phyloP scores from a whole-genome alignment of 2,113 vertebrate species.

The Nothocercus nigrocapillus region DNA sequence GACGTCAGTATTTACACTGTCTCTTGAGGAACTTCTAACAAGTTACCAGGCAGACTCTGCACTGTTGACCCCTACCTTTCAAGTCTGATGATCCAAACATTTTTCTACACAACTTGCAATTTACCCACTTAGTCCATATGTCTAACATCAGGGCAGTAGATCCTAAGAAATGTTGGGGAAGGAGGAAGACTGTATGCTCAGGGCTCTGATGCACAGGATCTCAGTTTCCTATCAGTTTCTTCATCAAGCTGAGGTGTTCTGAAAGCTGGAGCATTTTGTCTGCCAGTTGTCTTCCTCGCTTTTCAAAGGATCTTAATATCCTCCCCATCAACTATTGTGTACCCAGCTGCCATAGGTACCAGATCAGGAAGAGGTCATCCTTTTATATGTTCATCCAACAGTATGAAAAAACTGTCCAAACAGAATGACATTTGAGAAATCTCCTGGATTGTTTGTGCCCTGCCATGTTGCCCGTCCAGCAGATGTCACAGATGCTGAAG shows the following conservation, averaged over 20 bases:
- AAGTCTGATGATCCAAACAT: not conserved
- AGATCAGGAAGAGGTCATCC: not conserved
- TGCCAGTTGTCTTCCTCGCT: not conserved
- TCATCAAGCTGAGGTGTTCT: not conserved
- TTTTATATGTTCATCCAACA: not conserved
- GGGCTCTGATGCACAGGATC: not conserved
- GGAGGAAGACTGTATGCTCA: not conserved
- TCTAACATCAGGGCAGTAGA: not conserved
- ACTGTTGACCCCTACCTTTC: not conserved
- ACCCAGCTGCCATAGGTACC: not conserved
- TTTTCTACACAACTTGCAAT: not conserved
- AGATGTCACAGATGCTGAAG: not conserved
- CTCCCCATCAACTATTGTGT: not conserved
- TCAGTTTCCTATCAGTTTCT: not conserved
- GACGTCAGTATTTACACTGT: not conserved
- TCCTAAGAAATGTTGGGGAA: no score
- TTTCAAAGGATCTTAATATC: not conserved
- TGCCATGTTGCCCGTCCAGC: not conserved
- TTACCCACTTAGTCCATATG: not conserved
- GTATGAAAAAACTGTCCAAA: not conserved
- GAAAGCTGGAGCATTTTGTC: not conserved
- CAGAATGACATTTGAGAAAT: not conserved
- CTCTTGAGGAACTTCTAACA: not conserved
- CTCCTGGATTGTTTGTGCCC: not conserved
- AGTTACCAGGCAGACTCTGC: rapidly evolving